Evolutionary conservation across 1,140 invertebrate genomes (phyloP).

Genomic region (Sitobion miscanthi): DNA sequence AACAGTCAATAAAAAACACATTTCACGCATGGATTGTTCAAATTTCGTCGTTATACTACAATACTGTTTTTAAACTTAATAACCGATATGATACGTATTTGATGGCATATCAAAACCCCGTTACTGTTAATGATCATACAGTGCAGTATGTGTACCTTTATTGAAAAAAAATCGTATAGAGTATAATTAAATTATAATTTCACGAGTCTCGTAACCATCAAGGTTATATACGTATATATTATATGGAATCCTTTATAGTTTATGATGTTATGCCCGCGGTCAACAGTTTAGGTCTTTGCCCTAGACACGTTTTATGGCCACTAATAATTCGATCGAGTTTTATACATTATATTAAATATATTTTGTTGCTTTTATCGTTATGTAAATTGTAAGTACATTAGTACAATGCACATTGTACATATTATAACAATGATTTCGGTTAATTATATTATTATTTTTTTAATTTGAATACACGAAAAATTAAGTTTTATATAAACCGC

Average conservation of each 20-base stretch:
- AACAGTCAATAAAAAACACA: not conserved
- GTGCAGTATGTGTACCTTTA: not conserved
- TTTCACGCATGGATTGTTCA: not conserved
- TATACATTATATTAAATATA: not conserved
- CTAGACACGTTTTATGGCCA: not conserved
- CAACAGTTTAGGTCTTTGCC: conserved; percentile 7
- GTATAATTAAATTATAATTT: conserved; percentile 23
- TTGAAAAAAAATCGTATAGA: not conserved
- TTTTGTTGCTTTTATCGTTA: not conserved
- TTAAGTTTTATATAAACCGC: not conserved
- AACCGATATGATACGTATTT: not conserved
- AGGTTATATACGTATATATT: not conserved
- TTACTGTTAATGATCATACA: not conserved
- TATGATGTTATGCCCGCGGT: conserved; percentile 1
- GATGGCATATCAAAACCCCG: not conserved
- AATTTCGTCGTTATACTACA: not conserved
- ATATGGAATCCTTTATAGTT: not conserved
- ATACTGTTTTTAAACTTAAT: not conserved
- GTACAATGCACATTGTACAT: not conserved
- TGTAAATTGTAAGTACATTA: not conserved
- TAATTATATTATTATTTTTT: not conserved
- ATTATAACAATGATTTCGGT: not conserved
- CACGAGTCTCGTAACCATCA: conserved; percentile 2
- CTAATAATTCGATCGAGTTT: not conserved
- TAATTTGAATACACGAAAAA: not conserved